phyloP scores from a whole-genome alignment of 2,113 vertebrate genomes.

The Oenanthe oenanthe region DNA sequence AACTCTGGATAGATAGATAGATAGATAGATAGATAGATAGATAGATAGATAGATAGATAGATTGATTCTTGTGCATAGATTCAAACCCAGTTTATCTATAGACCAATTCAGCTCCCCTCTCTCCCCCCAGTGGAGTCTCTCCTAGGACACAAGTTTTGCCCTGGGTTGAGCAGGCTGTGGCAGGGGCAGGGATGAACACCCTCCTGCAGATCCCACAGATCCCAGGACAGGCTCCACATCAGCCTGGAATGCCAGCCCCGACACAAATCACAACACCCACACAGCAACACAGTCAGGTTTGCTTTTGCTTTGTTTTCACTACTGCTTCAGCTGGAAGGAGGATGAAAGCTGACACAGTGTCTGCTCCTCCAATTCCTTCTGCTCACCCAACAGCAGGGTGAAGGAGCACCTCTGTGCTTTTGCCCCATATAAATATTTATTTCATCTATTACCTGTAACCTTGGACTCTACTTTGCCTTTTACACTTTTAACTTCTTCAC shows the following conservation, averaged over 20 bases:
- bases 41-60: too few species aligned
- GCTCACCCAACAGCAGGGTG: not conserved
- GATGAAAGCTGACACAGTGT: not conserved
- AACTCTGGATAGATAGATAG: too few species aligned
- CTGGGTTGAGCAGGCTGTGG: not conserved
- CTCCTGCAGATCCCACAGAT: not conserved
- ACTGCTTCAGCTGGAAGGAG: not conserved
- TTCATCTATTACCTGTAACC: not conserved
- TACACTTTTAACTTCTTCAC: not conserved
- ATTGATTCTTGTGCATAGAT: not conserved
- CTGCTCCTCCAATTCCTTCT: not conserved
- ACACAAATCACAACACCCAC: not conserved
- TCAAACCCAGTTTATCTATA: not conserved
- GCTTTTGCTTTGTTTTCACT: not conserved
- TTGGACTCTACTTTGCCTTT: not conserved
- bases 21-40: too few species aligned
- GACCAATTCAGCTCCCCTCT: not conserved
- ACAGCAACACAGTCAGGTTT: not conserved
- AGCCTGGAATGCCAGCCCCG: accelerated
- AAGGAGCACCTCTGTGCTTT: not conserved
- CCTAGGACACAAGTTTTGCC: accelerated
- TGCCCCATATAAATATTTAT: not conserved
- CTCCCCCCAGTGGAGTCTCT: accelerated
- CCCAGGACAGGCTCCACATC: not conserved
- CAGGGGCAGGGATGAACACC: not conserved